Conservation (phyloP, 2,888 invertebrate genomes). For the Shargacucullia verbasci region DNA sequence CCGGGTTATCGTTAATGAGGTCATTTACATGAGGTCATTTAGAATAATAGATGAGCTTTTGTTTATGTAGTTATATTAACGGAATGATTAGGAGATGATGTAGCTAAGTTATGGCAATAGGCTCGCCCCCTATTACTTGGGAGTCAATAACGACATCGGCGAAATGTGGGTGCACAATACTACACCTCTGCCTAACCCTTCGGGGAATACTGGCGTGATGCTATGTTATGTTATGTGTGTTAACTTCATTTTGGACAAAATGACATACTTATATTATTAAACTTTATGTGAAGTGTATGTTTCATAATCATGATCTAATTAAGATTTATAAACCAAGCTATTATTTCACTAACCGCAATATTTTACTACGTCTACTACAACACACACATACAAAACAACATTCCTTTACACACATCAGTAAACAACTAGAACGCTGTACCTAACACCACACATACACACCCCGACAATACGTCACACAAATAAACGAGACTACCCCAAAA, state of each 20-base stretch:
- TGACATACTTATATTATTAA: too few species aligned
- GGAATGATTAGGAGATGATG: background rate
- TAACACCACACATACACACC: slow-evolving; percentile 17
- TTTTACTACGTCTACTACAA: slow-evolving; percentile 7
- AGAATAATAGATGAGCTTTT: background rate
- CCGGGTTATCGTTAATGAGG: slow-evolving; percentile 5
- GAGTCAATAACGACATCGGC: too few species aligned
- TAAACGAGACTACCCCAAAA: slow-evolving; percentile 18
- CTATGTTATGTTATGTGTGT: too few species aligned
- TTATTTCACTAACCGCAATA: slow-evolving; percentile 5
- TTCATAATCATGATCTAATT: too few species aligned
- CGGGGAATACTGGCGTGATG: too few species aligned
- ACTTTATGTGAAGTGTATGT: too few species aligned
- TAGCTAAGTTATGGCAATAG: too few species aligned
- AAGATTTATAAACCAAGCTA: too few species aligned
- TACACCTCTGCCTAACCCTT: too few species aligned
- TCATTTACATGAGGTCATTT: background rate
- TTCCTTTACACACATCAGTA: background rate
- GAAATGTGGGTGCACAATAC: too few species aligned
- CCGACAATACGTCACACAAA: slow-evolving; percentile 9
- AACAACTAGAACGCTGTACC: background rate
- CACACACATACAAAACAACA: background rate
- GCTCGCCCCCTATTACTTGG: too few species aligned
- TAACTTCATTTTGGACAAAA: too few species aligned
- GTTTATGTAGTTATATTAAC: background rate